phyloP scores from a whole-genome alignment of 2,888 invertebrate species.

The Gymnocheta viridis region DNA sequence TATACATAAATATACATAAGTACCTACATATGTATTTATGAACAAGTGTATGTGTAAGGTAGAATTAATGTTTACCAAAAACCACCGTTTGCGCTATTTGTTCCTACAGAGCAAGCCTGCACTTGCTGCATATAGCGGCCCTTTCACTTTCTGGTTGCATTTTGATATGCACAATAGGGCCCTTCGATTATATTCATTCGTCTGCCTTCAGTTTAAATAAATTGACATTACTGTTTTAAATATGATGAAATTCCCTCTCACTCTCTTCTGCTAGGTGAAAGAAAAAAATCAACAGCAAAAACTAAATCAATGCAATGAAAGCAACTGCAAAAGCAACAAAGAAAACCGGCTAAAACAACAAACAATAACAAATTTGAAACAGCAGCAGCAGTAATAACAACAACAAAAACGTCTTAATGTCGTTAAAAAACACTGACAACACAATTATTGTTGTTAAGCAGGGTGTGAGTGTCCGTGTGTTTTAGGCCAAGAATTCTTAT shows the following conservation, averaged over 20 bases:
- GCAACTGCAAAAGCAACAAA: slow-evolving; percentile 11
- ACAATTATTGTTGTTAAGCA: slow-evolving; percentile 52
- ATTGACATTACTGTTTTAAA: slow-evolving; percentile 36
- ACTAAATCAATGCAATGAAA: slow-evolving; percentile 35
- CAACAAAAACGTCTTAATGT: neutral
- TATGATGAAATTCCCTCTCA: slow-evolving; percentile 27
- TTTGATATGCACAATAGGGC: neutral
- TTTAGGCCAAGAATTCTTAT: slow-evolving; percentile 42
- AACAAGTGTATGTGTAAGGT: too few species aligned
- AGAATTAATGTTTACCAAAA: too few species aligned
- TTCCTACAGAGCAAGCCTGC: too few species aligned
- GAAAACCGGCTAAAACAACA: slow-evolving; percentile 59
- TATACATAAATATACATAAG: too few species aligned
- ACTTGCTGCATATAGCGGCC: too few species aligned
- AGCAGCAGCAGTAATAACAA: slow-evolving; percentile 15
- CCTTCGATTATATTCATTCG: too few species aligned
- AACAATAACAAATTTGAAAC: slow-evolving; percentile 44
- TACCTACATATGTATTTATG: too few species aligned
- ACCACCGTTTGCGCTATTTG: too few species aligned
- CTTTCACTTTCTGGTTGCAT: too few species aligned
- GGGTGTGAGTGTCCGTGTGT: neutral
- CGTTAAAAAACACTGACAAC: slow-evolving; percentile 41
- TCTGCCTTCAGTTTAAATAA: neutral
- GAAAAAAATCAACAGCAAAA: slow-evolving; percentile 1
- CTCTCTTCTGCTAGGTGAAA: neutral